phyloP scores from a whole-genome alignment of 2,797 vertebrate genomes.

The Etheostoma perlongum region DNA sequence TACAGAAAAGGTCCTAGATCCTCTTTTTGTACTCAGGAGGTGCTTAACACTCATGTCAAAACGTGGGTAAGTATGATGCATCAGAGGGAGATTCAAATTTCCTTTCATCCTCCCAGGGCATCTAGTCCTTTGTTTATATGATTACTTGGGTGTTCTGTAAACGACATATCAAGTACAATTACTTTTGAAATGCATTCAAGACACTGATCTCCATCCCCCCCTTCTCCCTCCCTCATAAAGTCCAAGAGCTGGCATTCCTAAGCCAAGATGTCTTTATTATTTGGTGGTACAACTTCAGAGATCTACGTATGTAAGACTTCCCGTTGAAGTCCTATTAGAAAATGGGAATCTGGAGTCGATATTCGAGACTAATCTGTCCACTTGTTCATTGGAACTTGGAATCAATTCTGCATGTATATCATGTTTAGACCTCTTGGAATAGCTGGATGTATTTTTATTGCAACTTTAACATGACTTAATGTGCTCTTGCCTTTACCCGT shows the following conservation, averaged over 20 bases:
- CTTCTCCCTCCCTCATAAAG: conserved; percentile 67
- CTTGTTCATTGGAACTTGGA: conserved; percentile 54
- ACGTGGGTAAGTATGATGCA: conserved; percentile 79
- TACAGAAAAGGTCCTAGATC: conserved; percentile 61
- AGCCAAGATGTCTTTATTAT: conserved; percentile 71
- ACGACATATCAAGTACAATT: conserved; percentile 86
- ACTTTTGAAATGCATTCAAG: conserved; percentile 83
- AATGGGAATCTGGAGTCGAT: conserved; percentile 18
- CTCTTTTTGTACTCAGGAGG: conserved; percentile 56
- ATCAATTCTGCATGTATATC: conserved; percentile 28
- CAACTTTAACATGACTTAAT: conserved; percentile 74
- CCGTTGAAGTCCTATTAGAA: conserved; percentile 27
- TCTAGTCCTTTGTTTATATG: conserved; percentile 84
- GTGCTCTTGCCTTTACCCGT: conserved; percentile 65
- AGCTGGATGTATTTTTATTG: conserved; percentile 70
- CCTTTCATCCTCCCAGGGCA: conserved; percentile 81
- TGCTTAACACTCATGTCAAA: conserved; percentile 65
- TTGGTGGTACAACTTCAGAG: conserved; percentile 48
- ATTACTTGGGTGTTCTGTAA: conserved; percentile 85
- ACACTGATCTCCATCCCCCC: conserved; percentile 57
- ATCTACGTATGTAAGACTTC: conserved; percentile 42
- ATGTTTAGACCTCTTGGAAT: conserved; percentile 55
- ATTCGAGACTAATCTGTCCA: conserved; percentile 38
- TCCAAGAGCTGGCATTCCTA: conserved; percentile 78
- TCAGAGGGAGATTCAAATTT: conserved; percentile 75